These are phyloP conservation scores for Hemibagrus guttatus DNA, from an alignment of 2,797 vertebrate genomes.

Conservation along the genomic window DNA sequence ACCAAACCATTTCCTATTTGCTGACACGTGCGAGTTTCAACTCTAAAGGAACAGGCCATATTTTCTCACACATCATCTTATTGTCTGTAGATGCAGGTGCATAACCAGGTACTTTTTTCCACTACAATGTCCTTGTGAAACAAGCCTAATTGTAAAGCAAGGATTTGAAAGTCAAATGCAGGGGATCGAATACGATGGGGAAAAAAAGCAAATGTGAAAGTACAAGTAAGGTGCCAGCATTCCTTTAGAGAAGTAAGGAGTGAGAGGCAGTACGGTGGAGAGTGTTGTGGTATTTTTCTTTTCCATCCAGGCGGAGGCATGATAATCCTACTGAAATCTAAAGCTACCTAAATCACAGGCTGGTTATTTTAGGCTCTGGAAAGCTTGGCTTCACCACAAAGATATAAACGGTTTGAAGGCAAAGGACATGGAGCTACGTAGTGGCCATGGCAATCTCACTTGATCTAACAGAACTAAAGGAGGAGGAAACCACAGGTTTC, in stretches of 20 bases:
- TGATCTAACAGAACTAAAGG: constrained; percentile 12
- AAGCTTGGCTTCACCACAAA: constrained; percentile 49
- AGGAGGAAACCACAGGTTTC: background rate
- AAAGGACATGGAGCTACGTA: constrained; percentile 2
- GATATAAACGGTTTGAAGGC: constrained; percentile 22
- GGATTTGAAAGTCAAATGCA: constrained; percentile 9
- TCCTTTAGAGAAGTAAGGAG: background rate
- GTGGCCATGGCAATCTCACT: constrained; percentile 9
- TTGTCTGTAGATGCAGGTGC: background rate
- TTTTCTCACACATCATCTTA: background rate
- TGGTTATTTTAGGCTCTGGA: constrained; percentile 61
- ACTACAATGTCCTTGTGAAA: background rate
- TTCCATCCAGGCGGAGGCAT: constrained; percentile 34
- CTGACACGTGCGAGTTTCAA: background rate
- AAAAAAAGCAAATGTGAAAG: background rate
- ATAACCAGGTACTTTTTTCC: background rate
- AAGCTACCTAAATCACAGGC: constrained; percentile 59
- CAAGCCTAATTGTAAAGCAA: background rate
- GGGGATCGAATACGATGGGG: constrained; percentile 3
- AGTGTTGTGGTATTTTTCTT: constrained; percentile 45
- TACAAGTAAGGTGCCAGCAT: background rate
- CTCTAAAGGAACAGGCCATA: background rate
- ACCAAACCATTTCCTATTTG: background rate
- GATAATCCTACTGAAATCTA: constrained; percentile 58
- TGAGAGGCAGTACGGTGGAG: constrained; percentile 6